phyloP scores from a whole-genome alignment of 2,797 vertebrate species.

The Girardinus metallicus region DNA sequence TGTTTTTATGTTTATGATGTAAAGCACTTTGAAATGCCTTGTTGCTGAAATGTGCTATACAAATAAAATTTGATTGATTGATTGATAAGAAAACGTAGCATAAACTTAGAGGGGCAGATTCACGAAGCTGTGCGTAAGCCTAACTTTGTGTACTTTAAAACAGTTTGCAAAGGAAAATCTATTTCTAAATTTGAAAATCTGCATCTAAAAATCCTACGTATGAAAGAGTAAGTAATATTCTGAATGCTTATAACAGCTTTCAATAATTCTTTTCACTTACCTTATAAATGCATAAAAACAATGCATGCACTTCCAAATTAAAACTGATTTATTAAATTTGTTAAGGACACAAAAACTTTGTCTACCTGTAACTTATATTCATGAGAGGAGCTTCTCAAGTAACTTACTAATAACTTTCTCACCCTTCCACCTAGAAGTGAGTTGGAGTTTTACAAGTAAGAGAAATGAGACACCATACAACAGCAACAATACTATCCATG shows the following conservation, averaged over 20 bases:
- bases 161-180: neutral
- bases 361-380: neutral
- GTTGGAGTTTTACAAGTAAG: neutral
- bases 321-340: neutral
- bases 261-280: neutral
- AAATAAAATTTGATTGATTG: too few species aligned
- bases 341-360: neutral
- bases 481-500: neutral
- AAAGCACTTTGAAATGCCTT: too few species aligned
- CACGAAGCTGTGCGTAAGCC: neutral
- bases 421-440: neutral
- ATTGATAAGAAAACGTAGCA: neutral
- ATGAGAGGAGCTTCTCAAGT: neutral
- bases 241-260: neutral
- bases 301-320: neutral
- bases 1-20: too few species aligned
- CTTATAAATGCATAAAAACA: neutral
- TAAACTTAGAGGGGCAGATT: neutral
- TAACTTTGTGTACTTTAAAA: neutral
- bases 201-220: neutral
- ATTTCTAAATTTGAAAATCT: neutral
- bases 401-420: neutral
- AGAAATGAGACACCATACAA: neutral
- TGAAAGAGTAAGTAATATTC: neutral
- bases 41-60: too few species aligned